A percentile compares a stretch with the other conserved stretches of the same genome.
Conservation (phyloP, 2,888 invertebrate genomes). For the Omphaloscelis lunosa region DNA sequence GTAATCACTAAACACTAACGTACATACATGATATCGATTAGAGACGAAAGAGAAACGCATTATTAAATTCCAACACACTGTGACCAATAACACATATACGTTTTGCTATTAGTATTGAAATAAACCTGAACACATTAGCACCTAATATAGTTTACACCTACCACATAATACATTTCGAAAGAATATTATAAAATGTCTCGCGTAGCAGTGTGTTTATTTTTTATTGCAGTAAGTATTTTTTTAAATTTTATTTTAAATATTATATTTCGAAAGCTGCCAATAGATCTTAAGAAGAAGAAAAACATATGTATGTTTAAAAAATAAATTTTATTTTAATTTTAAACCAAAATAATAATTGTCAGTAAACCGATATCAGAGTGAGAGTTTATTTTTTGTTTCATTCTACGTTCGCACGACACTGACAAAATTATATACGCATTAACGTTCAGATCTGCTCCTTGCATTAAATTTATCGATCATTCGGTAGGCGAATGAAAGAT, state of each 20-base stretch:
- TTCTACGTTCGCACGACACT: too few relatives aligned
- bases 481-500: too few relatives aligned
- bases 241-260: neutral
- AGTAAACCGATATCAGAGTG: too few relatives aligned
- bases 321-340: too few relatives aligned
- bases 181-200: conserved; percentile 39
- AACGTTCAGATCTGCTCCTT: too few relatives aligned
- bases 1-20: conserved; percentile 25
- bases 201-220: conserved; percentile 30
- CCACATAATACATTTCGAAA: neutral
- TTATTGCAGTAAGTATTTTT: conserved; percentile 51
- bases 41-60: conserved; percentile 10
- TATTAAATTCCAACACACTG: conserved; percentile 31
- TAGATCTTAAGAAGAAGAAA: neutral
- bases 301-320: too few relatives aligned
- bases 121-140: neutral
- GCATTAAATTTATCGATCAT: too few relatives aligned
- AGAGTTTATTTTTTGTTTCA: too few relatives aligned
- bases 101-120: conserved; percentile 12
- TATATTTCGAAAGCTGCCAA: neutral
- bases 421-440: too few relatives aligned
- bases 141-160: neutral
- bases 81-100: conserved; percentile 23
- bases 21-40: conserved; percentile 32
- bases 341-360: too few relatives aligned